Conservation (phyloP, 2,113 vertebrate species). For the Siniperca knerii region DNA sequence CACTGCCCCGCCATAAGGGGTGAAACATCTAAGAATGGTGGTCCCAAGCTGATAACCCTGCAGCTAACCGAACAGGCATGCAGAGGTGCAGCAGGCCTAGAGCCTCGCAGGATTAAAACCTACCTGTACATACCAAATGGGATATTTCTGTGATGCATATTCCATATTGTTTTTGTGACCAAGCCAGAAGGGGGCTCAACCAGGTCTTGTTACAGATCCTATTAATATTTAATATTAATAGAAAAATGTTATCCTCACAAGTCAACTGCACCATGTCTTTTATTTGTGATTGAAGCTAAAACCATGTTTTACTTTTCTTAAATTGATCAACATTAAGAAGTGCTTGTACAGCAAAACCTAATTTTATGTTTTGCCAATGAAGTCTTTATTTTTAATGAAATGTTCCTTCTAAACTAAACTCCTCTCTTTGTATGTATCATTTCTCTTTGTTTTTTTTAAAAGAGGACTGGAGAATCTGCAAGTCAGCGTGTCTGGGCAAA, state of each 20-base stretch:
- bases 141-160: no score
- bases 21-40: no score
- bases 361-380: conserved; percentile 24
- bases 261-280: not conserved
- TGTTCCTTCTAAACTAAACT: not conserved
- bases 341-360: not conserved
- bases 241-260: not conserved
- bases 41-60: no score
- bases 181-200: no score
- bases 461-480: conserved; percentile 4
- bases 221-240: not conserved
- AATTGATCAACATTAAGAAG: conserved; percentile 9
- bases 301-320: not conserved
- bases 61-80: no score
- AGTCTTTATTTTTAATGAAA: conserved; percentile 23
- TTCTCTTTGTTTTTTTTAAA: conserved; percentile 7
- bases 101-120: no score
- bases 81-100: no score
- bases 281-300: conserved; percentile 13
- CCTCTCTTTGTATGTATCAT: not conserved
- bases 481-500: conserved; percentile 18
- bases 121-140: no score
- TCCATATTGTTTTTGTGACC: no score
- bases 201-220: no score
- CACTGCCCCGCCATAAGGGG: no score